Conservation (phyloP, 2,888 invertebrate species). For the Amphipoea lucens region DNA sequence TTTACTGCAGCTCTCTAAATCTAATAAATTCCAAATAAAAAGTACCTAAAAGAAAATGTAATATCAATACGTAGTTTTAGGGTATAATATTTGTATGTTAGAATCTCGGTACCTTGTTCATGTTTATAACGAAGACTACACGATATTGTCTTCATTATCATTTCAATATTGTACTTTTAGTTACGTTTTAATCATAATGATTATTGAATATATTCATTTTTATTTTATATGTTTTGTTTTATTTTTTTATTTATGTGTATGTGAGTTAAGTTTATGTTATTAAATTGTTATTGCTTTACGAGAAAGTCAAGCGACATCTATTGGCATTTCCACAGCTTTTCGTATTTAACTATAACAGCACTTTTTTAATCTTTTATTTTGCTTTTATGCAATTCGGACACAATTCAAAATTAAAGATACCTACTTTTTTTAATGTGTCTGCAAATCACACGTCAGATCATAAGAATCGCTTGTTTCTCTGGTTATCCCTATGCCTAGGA, state of each 20-base stretch:
- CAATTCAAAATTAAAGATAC: constrained; percentile 7
- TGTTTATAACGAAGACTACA: constrained; percentile 67
- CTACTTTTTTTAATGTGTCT: not conserved
- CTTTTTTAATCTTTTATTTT: constrained; percentile 38
- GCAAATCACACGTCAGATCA: constrained; percentile 11
- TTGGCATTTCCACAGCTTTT: constrained; percentile 58
- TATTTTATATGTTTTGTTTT: constrained; percentile 89
- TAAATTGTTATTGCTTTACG: constrained; percentile 51
- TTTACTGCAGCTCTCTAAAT: constrained; percentile 78
- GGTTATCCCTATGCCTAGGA: not conserved
- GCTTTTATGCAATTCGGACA: constrained; percentile 16
- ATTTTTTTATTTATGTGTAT: constrained; percentile 84
- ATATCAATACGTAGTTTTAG: constrained; percentile 73
- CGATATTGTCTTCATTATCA: constrained; percentile 76
- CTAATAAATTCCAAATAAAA: constrained; percentile 72
- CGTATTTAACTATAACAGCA: constrained; percentile 61
- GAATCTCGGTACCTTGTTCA: constrained; percentile 87
- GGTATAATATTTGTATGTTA: constrained; percentile 77
- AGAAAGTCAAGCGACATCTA: constrained; percentile 46
- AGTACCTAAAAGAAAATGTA: constrained; percentile 81
- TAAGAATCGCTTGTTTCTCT: constrained; percentile 32
- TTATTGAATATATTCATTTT: constrained; percentile 90
- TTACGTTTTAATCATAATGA: constrained; percentile 86
- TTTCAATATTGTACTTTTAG: constrained; percentile 84
- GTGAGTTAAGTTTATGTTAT: constrained; percentile 63